phyloP scores from a whole-genome alignment of 2,888 invertebrate species.

The Drosophila affinis region DNA sequence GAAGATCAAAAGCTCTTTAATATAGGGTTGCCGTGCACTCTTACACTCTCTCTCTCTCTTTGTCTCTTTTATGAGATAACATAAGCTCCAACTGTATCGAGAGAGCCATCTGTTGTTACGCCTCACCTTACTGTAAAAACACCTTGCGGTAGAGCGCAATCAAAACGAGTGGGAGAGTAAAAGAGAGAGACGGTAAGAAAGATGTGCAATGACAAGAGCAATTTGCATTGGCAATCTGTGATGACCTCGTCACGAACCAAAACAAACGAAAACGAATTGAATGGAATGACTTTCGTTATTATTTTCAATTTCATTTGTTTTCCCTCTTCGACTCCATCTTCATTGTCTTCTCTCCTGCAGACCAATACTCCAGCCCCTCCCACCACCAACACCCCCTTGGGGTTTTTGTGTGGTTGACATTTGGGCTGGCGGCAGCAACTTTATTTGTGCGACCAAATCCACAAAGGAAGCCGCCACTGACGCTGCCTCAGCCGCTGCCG shows the following conservation, averaged over 20 bases:
- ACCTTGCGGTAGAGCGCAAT: not conserved
- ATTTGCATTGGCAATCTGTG: conserved; percentile 71
- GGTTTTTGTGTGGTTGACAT: conserved; percentile 48
- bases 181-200: not conserved
- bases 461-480: conserved; percentile 60
- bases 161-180: not conserved
- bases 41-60: not conserved
- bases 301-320: conserved; percentile 68
- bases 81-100: not conserved
- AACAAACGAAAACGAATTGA: conserved; percentile 47
- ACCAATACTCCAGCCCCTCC: not conserved
- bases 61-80: not conserved
- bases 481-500: conserved; percentile 21
- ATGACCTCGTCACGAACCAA: conserved; percentile 80
- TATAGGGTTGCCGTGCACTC: not conserved
- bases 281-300: conserved; percentile 76
- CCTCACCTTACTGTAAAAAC: not conserved
- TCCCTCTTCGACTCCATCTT: conserved; percentile 22
- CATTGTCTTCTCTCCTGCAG: conserved; percentile 16
- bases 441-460: conserved; percentile 44
- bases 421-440: conserved; percentile 61
- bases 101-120: not conserved
- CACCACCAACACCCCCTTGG: conserved; percentile 51
- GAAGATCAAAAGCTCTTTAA: conserved; percentile 6
- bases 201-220: conserved; percentile 58